Base-by-base conservation (phyloP, 2,797 vertebrate species). In the Poeciliopsis presidionis region DNA sequence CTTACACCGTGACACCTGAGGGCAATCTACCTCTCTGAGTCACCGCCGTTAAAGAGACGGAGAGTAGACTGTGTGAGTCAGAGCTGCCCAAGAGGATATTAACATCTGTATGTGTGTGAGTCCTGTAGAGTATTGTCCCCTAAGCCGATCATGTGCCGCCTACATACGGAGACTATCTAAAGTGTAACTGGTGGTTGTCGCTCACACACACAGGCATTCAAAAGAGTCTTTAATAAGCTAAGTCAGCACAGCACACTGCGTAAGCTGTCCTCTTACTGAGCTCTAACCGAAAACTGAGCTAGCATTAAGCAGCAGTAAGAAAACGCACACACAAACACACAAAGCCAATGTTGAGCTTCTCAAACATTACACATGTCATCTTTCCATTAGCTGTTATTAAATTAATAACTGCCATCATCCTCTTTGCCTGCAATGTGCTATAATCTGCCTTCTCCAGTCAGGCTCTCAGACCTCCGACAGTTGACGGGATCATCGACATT, bases 11-110 rank as follows among this genome's bases (percentile, higher is more conserved):
- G 92, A 92, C 90, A 93, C 91, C 89, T 90, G 88, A 88, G 90
- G 90, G 91, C 91, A 91, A 87, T 91, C 89, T 86, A 89, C 84
- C 87, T 88, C 92, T 90, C 81, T 86, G 91, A 93, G 87, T 93
- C 91, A 93, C 89, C 87, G 80, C 71, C 81, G 86, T 75, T 88
- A 89, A 87, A 91, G 87, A 80, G 77, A 81, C 18, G 82, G 86
- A 85, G 84, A 81, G 78, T 78, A 88, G 79, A 89, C 77, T 75
- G 84, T 82, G 79, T 91, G 87, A 92, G 84, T 92, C 89, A 92
- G 91, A 90, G 70, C 79, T 88, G 84, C 90, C 91, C 84, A 39
- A 79, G 88, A 92, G 90, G 86, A 92, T 89, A 90, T 90, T 91
- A 89, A 87, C 91, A 88, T 90, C 87, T 89, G 76, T 85, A 76